Evolutionary conservation across 2,888 invertebrate genomes (phyloP).

Genomic region (Adela reaumurella): DNA sequence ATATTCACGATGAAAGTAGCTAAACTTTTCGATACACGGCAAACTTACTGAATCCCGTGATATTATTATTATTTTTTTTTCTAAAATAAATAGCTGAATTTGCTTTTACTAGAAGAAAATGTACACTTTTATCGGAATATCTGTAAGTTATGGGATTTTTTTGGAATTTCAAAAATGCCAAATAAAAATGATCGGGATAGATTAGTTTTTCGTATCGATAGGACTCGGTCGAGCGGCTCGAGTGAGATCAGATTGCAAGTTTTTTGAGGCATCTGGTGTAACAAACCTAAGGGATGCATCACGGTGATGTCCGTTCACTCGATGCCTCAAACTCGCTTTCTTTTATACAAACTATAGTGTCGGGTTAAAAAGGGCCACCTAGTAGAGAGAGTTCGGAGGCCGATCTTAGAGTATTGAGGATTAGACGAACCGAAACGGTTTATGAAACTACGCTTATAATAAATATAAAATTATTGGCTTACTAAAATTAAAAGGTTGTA

Average conservation of each 20-base stretch:
- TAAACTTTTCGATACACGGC: background rate
- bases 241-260: too few species aligned
- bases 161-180: background rate
- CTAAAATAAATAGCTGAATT: background rate
- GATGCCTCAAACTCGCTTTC: too few species aligned
- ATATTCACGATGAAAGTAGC: background rate
- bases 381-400: too few species aligned
- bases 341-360: too few species aligned
- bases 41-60: background rate
- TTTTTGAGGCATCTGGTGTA: too few species aligned
- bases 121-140: background rate
- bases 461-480: background rate
- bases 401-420: background rate
- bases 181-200: too few species aligned
- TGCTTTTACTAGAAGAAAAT: background rate
- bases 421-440: background rate
- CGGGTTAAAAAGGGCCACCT: too few species aligned
- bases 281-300: too few species aligned
- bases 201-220: background rate
- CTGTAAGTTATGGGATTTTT: background rate
- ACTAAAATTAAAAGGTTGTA: background rate
- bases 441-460: background rate
- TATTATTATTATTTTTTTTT: background rate
- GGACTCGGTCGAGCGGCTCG: too few species aligned
- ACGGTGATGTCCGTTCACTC: too few species aligned